phyloP scores from a whole-genome alignment of 2,888 invertebrate species.

The Charanyca ferruginea region DNA sequence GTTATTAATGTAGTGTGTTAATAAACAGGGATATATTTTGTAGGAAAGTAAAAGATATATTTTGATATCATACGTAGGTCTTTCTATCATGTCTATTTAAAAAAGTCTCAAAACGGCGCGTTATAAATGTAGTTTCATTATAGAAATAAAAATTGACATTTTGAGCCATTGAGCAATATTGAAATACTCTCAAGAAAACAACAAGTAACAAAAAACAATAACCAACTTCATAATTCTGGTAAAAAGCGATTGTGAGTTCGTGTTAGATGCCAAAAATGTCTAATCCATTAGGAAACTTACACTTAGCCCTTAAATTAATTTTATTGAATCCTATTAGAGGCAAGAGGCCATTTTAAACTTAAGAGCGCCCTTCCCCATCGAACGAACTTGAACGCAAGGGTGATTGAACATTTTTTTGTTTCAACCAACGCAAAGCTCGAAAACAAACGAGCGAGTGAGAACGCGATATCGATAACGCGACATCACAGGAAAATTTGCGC shows the following conservation, averaged over 20 bases:
- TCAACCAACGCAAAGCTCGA: no score
- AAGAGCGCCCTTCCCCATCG: no score
- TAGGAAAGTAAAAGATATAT: slow-evolving; percentile 36
- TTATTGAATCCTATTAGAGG: background rate
- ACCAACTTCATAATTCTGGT: background rate
- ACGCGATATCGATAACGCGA: no score
- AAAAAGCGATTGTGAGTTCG: slow-evolving; percentile 4
- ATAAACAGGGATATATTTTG: slow-evolving; percentile 53
- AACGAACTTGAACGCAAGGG: no score
- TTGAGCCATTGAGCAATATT: background rate
- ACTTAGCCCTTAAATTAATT: background rate
- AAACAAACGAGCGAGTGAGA: no score
- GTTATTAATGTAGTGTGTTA: slow-evolving; percentile 25
- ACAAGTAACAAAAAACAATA: background rate
- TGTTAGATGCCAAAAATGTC: slow-evolving; percentile 38
- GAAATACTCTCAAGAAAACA: background rate
- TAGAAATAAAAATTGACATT: background rate
- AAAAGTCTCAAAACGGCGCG: background rate
- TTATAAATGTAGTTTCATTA: slow-evolving; percentile 2
- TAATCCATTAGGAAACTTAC: slow-evolving; percentile 11
- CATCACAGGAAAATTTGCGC: no score
- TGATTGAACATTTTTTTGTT: no score
- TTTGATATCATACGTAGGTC: slow-evolving; percentile 18
- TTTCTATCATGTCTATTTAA: slow-evolving; percentile 2
- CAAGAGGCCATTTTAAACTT: slow-evolving; percentile 1